Conservation (phyloP, 2,797 vertebrate genomes). For the Strix occidentalis region DNA sequence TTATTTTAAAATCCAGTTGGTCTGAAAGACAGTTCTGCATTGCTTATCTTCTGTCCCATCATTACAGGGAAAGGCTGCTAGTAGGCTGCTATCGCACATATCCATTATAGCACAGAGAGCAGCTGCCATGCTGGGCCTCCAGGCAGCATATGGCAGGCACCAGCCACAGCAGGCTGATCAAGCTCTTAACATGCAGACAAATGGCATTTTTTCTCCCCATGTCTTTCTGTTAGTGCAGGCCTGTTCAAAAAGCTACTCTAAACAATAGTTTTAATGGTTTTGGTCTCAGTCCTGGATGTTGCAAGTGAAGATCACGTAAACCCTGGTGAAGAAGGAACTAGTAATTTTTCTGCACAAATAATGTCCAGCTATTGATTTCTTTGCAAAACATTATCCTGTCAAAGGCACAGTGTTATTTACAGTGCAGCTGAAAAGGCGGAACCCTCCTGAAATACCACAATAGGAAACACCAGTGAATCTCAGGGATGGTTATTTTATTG, state of each 20-base stretch:
- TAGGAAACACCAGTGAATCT: background rate
- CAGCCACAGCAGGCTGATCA: background rate
- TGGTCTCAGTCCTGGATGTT: background rate
- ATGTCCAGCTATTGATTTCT: background rate
- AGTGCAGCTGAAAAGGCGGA: background rate
- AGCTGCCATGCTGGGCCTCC: background rate
- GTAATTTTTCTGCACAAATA: background rate
- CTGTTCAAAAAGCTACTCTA: background rate
- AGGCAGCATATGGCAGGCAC: background rate
- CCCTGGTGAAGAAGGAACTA: background rate
- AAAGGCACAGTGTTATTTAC: background rate
- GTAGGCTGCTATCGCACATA: background rate
- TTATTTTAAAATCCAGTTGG: background rate
- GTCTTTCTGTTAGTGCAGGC: background rate
- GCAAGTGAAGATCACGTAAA: background rate
- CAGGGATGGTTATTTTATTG: background rate
- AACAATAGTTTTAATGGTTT: background rate
- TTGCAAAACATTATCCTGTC: background rate
- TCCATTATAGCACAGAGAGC: background rate
- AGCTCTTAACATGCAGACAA: background rate
- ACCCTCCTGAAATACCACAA: background rate
- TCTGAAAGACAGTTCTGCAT: background rate
- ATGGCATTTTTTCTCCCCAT: rapidly evolving
- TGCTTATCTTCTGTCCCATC: background rate
- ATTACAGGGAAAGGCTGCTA: background rate